phyloP scores from a whole-genome alignment of 2,113 vertebrate species.

The Spea bombifrons region DNA sequence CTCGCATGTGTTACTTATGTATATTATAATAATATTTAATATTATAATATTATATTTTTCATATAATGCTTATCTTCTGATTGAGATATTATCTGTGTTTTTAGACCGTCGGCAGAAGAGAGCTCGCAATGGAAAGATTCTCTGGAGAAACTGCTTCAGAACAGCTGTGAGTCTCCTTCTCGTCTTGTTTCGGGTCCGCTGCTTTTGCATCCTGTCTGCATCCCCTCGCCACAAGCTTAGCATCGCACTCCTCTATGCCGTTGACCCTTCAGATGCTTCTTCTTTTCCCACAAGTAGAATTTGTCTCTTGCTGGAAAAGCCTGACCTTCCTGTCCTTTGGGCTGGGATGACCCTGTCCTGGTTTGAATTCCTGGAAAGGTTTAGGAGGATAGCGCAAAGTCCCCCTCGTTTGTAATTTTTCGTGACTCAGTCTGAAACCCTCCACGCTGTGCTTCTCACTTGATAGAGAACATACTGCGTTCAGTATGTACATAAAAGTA shows the following conservation, averaged over 20 bases:
- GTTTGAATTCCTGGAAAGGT: slow-evolving; percentile 41
- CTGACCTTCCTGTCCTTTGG: slow-evolving; percentile 34
- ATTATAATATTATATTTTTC: too few species aligned
- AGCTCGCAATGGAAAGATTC: slow-evolving; percentile 85
- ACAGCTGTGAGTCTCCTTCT: slow-evolving; percentile 73
- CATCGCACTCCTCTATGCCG: slow-evolving; percentile 13
- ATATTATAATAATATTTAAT: too few species aligned
- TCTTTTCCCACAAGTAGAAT: slow-evolving; percentile 9
- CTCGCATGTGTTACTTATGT: too few species aligned
- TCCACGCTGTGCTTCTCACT: not conserved
- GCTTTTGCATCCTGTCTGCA: not conserved
- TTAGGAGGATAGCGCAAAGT: not conserved
- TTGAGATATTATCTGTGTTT: slow-evolving; percentile 18
- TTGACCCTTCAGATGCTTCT: not conserved
- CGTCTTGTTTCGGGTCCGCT: not conserved
- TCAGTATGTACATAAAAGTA: too few species aligned
- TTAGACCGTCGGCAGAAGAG: slow-evolving; percentile 78
- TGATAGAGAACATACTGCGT: too few species aligned
- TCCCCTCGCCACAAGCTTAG: slow-evolving; percentile 11
- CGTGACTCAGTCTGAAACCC: not conserved
- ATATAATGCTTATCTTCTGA: too few species aligned
- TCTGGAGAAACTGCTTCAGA: slow-evolving; percentile 85
- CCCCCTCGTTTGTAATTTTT: not conserved
- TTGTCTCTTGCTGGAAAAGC: slow-evolving; percentile 31
- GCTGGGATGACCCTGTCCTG: slow-evolving; percentile 26